phyloP scores from a whole-genome alignment of 1,140 invertebrate species.

The Mactra quadrangularis region DNA sequence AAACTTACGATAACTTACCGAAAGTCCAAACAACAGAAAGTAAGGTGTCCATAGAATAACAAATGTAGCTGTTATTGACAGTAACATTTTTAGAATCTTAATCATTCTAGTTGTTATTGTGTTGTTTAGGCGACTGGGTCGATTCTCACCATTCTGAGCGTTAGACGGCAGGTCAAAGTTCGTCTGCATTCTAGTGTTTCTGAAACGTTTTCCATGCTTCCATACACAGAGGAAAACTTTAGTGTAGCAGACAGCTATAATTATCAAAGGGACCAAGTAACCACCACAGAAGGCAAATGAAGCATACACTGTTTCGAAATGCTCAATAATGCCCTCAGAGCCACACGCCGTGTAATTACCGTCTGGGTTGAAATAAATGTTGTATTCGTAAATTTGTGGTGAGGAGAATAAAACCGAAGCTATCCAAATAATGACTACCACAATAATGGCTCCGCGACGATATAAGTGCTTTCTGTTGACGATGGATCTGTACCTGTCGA shows the following conservation, averaged over 20 bases:
- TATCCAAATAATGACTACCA: slow-evolving; percentile 15
- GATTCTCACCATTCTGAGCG: not conserved
- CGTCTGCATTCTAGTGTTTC: no score
- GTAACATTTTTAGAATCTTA: slow-evolving; percentile 30
- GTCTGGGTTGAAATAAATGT: not conserved
- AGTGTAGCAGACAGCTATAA: slow-evolving; percentile 43
- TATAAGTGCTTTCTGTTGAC: slow-evolving; percentile 8
- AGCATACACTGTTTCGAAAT: slow-evolving; percentile 55
- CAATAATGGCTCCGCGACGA: not conserved
- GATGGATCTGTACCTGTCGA: slow-evolving; percentile 43
- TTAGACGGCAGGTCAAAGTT: not conserved
- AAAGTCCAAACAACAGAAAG: slow-evolving; percentile 40
- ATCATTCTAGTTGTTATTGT: slow-evolving; percentile 12
- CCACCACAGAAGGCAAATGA: slow-evolving; percentile 5
- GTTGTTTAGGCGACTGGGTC: not conserved
- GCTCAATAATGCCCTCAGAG: slow-evolving; percentile 49
- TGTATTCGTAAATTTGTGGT: slow-evolving; percentile 54
- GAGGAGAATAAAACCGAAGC: slow-evolving; percentile 21
- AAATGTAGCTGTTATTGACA: slow-evolving; percentile 13
- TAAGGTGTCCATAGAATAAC: slow-evolving; percentile 49
- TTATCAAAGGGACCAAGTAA: slow-evolving; percentile 11
- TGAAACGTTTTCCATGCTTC: slow-evolving; percentile 3
- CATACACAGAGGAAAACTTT: slow-evolving; percentile 17
- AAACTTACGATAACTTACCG: no score
- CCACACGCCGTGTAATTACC: slow-evolving; percentile 31